These are phyloP conservation scores for Aphidius colemani DNA, from an alignment of 2,888 invertebrate genomes.

Conservation along the genomic window DNA sequence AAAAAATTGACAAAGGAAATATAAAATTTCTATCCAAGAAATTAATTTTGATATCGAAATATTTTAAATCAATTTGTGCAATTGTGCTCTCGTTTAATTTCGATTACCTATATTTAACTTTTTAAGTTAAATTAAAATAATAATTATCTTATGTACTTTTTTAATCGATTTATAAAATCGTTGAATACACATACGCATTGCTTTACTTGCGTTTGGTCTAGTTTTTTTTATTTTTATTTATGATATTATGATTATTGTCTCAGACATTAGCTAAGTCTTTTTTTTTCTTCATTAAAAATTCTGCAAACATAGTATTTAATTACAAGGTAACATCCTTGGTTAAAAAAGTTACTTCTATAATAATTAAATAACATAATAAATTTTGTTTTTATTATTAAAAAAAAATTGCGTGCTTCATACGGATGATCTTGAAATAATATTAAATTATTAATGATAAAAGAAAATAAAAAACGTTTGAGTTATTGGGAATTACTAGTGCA, in stretches of 20 bases:
- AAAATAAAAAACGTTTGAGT: not conserved
- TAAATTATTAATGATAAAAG: not conserved
- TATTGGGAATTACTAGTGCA: not conserved
- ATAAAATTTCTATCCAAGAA: too few species aligned
- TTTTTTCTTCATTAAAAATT: conserved; percentile 5
- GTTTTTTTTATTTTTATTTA: conserved; percentile 1
- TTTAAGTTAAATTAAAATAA: not conserved
- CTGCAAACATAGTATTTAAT: conserved; percentile 13
- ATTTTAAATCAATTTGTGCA: too few species aligned
- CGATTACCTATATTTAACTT: not conserved
- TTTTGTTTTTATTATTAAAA: conserved; percentile 8
- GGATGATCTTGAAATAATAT: not conserved
- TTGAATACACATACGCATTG: conserved; percentile 10
- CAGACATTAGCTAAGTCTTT: not conserved
- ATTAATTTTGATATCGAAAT: not conserved
- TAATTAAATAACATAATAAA: conserved; percentile 1
- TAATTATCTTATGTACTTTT: conserved; percentile 12
- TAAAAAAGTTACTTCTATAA: not conserved
- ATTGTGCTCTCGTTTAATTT: too few species aligned
- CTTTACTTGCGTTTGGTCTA: conserved; percentile 9
- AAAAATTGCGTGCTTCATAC: not conserved
- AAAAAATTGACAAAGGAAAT: too few species aligned
- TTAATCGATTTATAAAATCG: conserved; percentile 1
- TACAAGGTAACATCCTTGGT: conserved; percentile 25
- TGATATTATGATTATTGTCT: not conserved